Percentiles rank a stretch among this genome's conserved stretches.
Conservation (phyloP, 2,888 invertebrate species). For the Atethmia centrago region DNA sequence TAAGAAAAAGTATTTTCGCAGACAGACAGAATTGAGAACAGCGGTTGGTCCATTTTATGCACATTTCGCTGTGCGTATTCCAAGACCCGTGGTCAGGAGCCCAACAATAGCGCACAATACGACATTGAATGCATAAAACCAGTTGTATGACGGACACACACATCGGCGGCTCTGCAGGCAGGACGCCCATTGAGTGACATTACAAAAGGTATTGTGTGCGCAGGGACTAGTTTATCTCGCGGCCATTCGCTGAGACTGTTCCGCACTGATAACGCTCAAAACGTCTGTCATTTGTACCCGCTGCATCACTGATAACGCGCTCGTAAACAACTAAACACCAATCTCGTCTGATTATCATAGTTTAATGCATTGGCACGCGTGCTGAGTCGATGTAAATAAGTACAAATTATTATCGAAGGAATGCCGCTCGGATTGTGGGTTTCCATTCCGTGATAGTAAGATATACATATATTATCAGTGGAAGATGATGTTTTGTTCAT, state of each 20-base stretch:
- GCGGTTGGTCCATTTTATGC: constrained; percentile 70
- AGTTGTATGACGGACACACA: constrained; percentile 76
- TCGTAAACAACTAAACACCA: constrained; percentile 34
- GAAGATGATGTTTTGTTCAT: constrained; percentile 27
- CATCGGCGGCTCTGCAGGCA: constrained; percentile 69
- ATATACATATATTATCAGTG: constrained; percentile 20
- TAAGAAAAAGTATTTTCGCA: constrained; percentile 43
- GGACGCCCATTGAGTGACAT: constrained; percentile 81
- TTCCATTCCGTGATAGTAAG: constrained; percentile 14
- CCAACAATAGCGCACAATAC: constrained; percentile 79
- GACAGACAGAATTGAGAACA: constrained; percentile 58
- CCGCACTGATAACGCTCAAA: constrained; percentile 84
- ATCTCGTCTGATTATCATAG: constrained; percentile 25
- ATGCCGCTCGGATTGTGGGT: constrained; percentile 39
- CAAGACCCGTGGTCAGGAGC: constrained; percentile 76
- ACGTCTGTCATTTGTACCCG: constrained; percentile 65
- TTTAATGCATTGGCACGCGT: constrained; percentile 1
- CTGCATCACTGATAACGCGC: constrained; percentile 62
- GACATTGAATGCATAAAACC: constrained; percentile 82
- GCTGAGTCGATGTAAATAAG: constrained; percentile 16
- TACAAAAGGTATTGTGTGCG: constrained; percentile 87
- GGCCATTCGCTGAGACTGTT: constrained; percentile 81
- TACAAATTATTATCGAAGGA: constrained; percentile 13
- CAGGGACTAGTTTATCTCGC: constrained; percentile 84
- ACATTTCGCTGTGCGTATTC: constrained; percentile 75